Evolutionary conservation across 2,113 vertebrate genomes (phyloP).

Genomic region (Macroglossus sobrinus): DNA sequence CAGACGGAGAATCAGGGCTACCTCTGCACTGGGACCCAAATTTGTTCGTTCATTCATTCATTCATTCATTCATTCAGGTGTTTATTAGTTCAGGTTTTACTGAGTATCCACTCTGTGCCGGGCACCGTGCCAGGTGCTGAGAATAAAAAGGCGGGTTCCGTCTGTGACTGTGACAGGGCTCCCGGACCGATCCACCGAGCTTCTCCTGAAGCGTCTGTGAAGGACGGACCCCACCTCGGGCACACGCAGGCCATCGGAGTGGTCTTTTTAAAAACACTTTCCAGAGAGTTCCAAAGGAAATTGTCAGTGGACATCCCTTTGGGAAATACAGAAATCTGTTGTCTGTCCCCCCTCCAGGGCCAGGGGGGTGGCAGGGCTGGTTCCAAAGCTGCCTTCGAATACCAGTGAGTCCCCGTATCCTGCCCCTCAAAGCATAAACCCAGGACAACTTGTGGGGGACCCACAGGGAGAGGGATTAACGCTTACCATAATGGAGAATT

Average conservation of each 20-base stretch:
- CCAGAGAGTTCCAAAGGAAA: neutral
- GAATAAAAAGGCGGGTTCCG: neutral
- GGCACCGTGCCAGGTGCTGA: neutral
- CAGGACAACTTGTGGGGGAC: fast-evolving
- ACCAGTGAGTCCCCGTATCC: neutral
- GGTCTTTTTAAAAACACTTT: neutral
- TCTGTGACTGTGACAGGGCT: neutral
- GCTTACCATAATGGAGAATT: neutral
- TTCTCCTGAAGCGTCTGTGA: neutral
- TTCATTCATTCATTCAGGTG: neutral
- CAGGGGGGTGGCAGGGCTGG: too few species aligned
- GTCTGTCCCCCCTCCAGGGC: neutral
- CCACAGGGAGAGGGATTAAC: fast-evolving
- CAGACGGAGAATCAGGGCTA: neutral
- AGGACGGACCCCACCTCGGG: neutral
- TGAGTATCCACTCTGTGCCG: neutral
- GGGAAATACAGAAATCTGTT: neutral
- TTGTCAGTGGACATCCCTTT: neutral
- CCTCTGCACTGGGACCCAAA: neutral
- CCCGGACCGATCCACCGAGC: neutral
- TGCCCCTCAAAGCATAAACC: neutral
- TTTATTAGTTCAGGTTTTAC: neutral
- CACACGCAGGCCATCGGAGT: neutral
- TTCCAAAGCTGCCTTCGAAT: neutral
- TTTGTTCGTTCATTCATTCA: neutral